Conservation (phyloP, 2,113 vertebrate species). For the Tragelaphus strepsiceros region DNA sequence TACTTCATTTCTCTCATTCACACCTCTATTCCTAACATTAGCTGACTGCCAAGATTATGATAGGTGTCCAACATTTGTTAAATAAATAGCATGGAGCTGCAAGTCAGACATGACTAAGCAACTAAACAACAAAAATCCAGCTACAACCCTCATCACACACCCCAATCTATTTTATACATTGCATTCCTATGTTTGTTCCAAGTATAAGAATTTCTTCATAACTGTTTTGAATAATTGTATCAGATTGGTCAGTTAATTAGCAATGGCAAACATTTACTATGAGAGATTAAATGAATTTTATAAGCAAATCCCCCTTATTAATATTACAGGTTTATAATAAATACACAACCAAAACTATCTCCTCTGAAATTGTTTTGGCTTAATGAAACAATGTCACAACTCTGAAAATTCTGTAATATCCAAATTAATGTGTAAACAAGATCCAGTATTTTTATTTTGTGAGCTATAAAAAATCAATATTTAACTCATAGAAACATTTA, state of each 20-base stretch:
- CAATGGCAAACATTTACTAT: slow-evolving; percentile 12
- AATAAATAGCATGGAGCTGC: background rate
- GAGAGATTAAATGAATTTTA: slow-evolving; percentile 26
- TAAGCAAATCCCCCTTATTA: background rate
- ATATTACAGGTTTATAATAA: background rate
- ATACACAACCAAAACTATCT: background rate
- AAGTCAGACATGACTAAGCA: background rate
- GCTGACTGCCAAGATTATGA: background rate
- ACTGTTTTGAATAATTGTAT: background rate
- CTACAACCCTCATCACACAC: background rate
- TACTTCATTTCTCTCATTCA: background rate
- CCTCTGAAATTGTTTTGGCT: slow-evolving; percentile 14
- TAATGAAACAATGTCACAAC: background rate
- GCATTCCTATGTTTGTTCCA: background rate
- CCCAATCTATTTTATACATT: background rate
- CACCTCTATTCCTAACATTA: background rate
- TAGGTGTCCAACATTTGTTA: background rate
- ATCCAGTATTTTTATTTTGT: background rate
- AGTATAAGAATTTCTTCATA: background rate
- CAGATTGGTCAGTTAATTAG: slow-evolving; percentile 17
- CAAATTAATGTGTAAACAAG: background rate
- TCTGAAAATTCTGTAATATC: background rate
- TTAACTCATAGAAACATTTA: background rate
- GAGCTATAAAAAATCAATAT: background rate
- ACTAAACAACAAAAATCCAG: background rate